A percentile compares a stretch with the other conserved stretches of the same genome.
Evolutionary conservation across 1,140 invertebrate species (phyloP).

Genomic region (Ridgeia piscesae): DNA sequence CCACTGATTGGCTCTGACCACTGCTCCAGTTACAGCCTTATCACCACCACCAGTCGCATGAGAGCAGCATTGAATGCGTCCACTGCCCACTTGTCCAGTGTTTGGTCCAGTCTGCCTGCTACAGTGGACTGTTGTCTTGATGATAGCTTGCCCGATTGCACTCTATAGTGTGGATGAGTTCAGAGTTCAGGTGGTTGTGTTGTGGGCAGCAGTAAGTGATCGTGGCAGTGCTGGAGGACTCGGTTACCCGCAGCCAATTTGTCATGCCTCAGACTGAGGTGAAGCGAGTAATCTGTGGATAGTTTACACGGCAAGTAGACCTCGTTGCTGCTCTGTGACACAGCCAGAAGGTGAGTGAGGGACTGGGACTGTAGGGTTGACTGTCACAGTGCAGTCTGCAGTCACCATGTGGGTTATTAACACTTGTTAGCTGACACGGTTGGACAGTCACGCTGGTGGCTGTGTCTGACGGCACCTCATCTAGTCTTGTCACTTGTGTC

Average conservation of each 20-base stretch:
- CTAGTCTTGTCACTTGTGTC: too few relatives aligned
- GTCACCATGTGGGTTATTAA: neutral
- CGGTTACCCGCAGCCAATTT: neutral
- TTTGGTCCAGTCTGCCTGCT: neutral
- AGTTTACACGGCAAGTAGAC: neutral
- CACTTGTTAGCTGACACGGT: neutral
- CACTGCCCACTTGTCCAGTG: neutral
- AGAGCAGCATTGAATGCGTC: neutral
- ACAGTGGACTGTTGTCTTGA: neutral
- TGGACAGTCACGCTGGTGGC: neutral
- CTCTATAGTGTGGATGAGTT: neutral
- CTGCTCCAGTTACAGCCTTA: neutral
- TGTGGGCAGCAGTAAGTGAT: neutral
- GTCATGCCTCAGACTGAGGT: neutral
- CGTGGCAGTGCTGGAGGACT: neutral
- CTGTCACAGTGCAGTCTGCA: neutral
- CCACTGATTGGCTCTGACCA: neutral
- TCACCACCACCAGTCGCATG: neutral
- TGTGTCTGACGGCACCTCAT: too few relatives aligned
- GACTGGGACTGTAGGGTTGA: neutral
- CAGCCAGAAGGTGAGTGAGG: neutral
- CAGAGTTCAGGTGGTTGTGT: neutral
- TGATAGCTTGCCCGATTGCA: neutral
- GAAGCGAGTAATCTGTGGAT: neutral
- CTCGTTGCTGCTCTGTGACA: neutral